Evolutionary conservation across 2,888 invertebrate species (phyloP).

Genomic region (Lasioglossum oenotherae): DNA sequence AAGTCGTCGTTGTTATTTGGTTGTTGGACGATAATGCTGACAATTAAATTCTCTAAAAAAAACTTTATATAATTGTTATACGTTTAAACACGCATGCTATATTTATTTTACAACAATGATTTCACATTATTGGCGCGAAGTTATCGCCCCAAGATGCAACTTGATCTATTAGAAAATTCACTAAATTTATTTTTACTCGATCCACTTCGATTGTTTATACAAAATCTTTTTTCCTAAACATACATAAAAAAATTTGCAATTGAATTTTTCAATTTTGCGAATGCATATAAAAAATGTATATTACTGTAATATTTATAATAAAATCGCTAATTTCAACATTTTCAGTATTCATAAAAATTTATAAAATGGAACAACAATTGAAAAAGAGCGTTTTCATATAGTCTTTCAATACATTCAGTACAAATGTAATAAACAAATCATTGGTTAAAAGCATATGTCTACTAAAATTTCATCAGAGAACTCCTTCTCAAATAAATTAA

Average conservation of each 20-base stretch:
- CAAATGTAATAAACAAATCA: neutral
- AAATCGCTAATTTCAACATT: neutral
- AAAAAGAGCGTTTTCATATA: neutral
- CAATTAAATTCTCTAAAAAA: constrained; percentile 22
- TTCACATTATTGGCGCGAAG: neutral
- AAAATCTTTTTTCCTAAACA: neutral
- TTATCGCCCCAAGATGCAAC: neutral
- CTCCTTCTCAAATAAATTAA: neutral
- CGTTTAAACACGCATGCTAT: neutral
- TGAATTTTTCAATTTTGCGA: neutral
- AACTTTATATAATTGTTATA: neutral
- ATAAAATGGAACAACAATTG: neutral
- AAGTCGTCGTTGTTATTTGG: constrained; percentile 51
- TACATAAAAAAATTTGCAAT: neutral
- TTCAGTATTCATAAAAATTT: neutral
- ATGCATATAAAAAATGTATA: neutral
- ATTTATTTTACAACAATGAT: neutral
- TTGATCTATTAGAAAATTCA: neutral
- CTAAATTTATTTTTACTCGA: neutral
- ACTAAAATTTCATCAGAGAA: neutral
- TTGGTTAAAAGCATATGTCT: neutral
- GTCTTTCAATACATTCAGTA: neutral
- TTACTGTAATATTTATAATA: neutral
- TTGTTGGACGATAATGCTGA: constrained; percentile 29
- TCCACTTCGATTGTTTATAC: neutral